Evolutionary conservation across 2,797 vertebrate species (phyloP).

Genomic region (Rhynchotus rufescens): DNA sequence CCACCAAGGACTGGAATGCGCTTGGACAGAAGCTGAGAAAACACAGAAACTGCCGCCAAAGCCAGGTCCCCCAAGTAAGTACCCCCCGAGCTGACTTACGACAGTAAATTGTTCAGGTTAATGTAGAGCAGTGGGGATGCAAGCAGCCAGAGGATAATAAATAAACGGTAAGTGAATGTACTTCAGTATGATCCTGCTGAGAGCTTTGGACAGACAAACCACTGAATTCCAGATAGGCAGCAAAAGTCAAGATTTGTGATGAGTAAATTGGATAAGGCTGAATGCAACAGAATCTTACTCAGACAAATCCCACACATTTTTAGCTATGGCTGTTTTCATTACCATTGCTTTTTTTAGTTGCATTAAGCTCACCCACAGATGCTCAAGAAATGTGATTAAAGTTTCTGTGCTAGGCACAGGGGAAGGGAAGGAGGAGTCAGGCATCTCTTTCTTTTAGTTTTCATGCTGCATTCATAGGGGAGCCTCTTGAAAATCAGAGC

Average conservation of each 20-base stretch:
- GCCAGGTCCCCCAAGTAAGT: neutral
- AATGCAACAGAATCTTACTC: neutral
- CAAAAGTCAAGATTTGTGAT: neutral
- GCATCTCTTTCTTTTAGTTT: neutral
- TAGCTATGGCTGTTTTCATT: neutral
- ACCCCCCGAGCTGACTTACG: neutral
- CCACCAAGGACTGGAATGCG: neutral
- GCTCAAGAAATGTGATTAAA: constrained; percentile 31
- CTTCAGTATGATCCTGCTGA: neutral
- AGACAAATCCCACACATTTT: neutral
- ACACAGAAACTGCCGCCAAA: neutral
- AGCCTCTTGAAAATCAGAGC: constrained; percentile 12
- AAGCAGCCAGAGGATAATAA: neutral
- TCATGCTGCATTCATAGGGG: neutral
- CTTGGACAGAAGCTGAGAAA: neutral
- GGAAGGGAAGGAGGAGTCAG: neutral
- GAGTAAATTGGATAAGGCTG: neutral
- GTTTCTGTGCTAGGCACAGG: neutral
- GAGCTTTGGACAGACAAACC: neutral
- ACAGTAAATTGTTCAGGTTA: neutral
- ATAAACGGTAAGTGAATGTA: neutral
- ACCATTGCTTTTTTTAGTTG: neutral
- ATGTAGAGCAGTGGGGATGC: neutral
- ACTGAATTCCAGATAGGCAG: neutral
- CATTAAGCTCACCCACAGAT: neutral